Evolutionary conservation across 2,113 vertebrate genomes (phyloP).

Genomic region (Sinosuthora webbiana): DNA sequence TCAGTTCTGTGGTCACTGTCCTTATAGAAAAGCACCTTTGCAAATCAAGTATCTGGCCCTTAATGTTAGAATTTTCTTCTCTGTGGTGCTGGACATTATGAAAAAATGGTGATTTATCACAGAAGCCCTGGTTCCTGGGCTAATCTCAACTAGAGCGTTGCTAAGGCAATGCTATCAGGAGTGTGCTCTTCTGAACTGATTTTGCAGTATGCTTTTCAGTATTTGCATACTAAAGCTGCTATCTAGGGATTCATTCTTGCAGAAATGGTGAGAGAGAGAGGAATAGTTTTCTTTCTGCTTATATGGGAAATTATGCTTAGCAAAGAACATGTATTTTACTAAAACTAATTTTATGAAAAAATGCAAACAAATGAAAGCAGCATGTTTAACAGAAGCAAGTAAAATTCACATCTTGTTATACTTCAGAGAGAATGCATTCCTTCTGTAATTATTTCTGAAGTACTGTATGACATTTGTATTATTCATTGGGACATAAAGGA

Average conservation of each 20-base stretch:
- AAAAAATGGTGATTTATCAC: background rate
- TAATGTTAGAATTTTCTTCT: background rate
- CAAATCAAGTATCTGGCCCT: background rate
- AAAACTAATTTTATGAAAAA: slow-evolving; percentile 23
- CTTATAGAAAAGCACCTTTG: background rate
- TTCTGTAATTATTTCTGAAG: slow-evolving; percentile 22
- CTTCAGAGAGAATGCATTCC: background rate
- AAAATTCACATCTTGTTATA: background rate
- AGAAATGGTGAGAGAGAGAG: background rate
- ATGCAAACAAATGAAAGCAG: background rate
- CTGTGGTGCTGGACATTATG: background rate
- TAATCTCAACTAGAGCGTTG: slow-evolving; percentile 47
- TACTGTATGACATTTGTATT: background rate
- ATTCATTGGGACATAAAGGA: slow-evolving; percentile 14
- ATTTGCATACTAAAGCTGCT: slow-evolving; percentile 50
- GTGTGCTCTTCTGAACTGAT: slow-evolving; percentile 48
- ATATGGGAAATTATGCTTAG: background rate
- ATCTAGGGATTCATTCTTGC: background rate
- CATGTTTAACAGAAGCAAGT: background rate
- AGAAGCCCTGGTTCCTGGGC: background rate
- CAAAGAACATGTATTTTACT: background rate
- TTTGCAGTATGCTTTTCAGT: background rate
- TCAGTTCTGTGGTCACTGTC: background rate
- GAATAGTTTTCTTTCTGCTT: background rate
- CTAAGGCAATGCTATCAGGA: slow-evolving; percentile 55